Evolutionary conservation across 1,140 invertebrate genomes (phyloP), one percentile per base, ranked within the genome.

Genomic region (Bemisia tabaci): DNA sequence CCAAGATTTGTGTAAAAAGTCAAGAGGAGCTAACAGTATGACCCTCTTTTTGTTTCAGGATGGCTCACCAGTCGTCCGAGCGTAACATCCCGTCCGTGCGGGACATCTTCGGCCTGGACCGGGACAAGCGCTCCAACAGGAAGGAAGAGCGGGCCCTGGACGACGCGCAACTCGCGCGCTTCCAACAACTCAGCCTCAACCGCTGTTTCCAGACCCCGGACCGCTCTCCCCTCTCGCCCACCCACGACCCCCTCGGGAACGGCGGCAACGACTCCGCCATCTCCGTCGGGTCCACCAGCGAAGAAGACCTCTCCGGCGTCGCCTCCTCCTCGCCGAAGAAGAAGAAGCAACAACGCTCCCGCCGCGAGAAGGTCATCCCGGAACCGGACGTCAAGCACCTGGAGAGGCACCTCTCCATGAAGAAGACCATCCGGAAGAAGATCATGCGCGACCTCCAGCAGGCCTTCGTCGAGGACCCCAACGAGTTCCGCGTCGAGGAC

Each of bases 341-440:
- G 74, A 84, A 83, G 74, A 84, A 83, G 70, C 75, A 75, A 0
- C 73, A 75, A 60, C 71, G 74, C 60, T 73, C 76, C 2, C 83
- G 85, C 60, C 83, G 84, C 71, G 83, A 79, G 72, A 82, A 83
- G 69, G 82, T 82, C 1, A 77, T 85, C 67, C 81, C 81, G 11
- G 86, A 86, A 69, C 84, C 82, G 22, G 86, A 89, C 73, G 84
- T 88, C 22, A 87, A 89, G 74, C 88, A 89, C 12, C 76, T 91
- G 59, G 89, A 91, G 73, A 79, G 88, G 67, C 88, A 91, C 75
- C 79, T 91, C 65, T 90, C 88, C 69, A 91, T 91, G 89, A 91
- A 91, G 78, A 91, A 91, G 75, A 91, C 88, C 5, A 90, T 91
- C 66, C 77, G 88, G 59, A 91, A 90, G 76, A 90, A 91, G 77